Percentiles rank a stretch among this genome's conserved stretches.
Evolutionary conservation across 2,888 invertebrate genomes (phyloP).

Genomic region (Fissipunctia ypsillon): DNA sequence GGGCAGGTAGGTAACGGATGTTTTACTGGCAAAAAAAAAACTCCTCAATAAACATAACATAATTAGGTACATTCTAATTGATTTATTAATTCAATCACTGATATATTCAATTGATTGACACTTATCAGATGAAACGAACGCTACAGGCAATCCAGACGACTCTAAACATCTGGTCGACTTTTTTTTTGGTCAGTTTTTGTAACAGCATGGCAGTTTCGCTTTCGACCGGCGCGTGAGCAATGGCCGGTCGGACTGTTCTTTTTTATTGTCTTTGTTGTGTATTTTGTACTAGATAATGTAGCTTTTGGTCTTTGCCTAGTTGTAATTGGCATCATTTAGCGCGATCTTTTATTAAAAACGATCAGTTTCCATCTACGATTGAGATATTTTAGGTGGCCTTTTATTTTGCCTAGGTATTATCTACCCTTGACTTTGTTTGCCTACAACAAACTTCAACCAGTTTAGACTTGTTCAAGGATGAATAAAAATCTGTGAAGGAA

Average conservation of each 20-base stretch:
- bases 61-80: constrained; percentile 22
- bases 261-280: constrained; percentile 54
- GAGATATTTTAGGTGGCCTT: not conserved
- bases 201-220: constrained; percentile 76
- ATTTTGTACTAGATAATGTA: not conserved
- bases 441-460: not conserved
- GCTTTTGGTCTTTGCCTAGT: not conserved
- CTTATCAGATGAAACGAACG: constrained; percentile 34
- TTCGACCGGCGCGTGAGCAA: constrained; percentile 75
- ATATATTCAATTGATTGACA: constrained; percentile 14
- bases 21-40: too few relatives aligned
- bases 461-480: not conserved
- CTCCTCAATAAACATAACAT: not conserved
- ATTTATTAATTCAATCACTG: constrained; percentile 29
- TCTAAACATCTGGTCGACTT: constrained; percentile 67
- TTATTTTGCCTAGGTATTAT: not conserved
- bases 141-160: constrained; percentile 17
- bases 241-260: constrained; percentile 49
- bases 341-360: not conserved
- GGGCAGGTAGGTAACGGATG: too few relatives aligned
- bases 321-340: not conserved
- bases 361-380: not conserved
- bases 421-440: too few relatives aligned
- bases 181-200: constrained; percentile 70
- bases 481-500: not conserved